These are phyloP conservation scores for Xestia c-nigrum DNA, from an alignment of 2,888 invertebrate genomes.

Conservation along the genomic window DNA sequence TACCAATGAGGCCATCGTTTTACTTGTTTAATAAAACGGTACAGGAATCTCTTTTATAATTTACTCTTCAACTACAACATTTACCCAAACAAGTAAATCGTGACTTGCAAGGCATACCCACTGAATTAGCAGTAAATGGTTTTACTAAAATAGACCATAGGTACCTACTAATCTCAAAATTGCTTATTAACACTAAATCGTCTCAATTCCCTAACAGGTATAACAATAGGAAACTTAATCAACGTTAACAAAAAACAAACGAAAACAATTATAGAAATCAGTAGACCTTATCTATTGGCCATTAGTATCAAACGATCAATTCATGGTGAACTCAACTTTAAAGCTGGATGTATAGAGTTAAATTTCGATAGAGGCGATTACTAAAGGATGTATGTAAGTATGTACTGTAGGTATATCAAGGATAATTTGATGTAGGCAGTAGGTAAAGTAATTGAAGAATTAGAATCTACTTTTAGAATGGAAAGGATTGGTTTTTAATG, in stretches of 20 bases:
- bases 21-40: no score
- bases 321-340: constrained; percentile 15
- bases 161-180: constrained; percentile 3
- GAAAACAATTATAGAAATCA: constrained; percentile 61
- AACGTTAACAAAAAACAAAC: constrained; percentile 49
- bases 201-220: constrained; percentile 35
- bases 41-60: no score
- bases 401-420: constrained; percentile 14
- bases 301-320: constrained; percentile 27
- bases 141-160: background rate
- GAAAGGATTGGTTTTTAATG: constrained; percentile 26
- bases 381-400: constrained; percentile 19
- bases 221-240: constrained; percentile 46
- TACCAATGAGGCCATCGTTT: no score
- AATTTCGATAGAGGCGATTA: background rate
- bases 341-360: fast-evolving
- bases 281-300: constrained; percentile 56
- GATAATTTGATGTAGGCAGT: constrained; percentile 25
- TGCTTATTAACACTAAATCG: constrained; percentile 39
- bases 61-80: no score
- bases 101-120: background rate
- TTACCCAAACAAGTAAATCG: no score
- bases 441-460: constrained; percentile 21
- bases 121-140: background rate
- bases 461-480: constrained; percentile 47